Conservation (phyloP, 2,797 vertebrate species). For the Pteropus rufus region DNA sequence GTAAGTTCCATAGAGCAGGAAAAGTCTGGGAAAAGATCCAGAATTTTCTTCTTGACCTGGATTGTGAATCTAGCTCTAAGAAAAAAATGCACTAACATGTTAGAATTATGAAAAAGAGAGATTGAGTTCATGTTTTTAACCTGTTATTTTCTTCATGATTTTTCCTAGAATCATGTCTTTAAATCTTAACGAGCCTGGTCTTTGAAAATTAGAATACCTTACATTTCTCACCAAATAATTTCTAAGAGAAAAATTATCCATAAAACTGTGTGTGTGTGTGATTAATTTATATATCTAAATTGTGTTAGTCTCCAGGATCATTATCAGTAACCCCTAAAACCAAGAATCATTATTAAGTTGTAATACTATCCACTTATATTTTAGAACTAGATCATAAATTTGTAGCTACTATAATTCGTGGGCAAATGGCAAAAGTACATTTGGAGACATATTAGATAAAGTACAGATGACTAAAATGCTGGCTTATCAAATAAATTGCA, state of each 20-base stretch:
- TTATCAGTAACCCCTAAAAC: neutral
- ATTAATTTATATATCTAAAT: neutral
- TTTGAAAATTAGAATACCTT: neutral
- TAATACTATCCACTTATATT: neutral
- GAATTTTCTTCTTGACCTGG: neutral
- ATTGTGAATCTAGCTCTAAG: neutral
- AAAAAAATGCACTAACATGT: slow-evolving; percentile 32
- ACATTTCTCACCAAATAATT: neutral
- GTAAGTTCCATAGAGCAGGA: slow-evolving; percentile 44
- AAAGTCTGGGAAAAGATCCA: slow-evolving; percentile 65
- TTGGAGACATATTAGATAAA: neutral
- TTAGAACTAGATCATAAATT: neutral
- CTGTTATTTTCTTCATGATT: neutral
- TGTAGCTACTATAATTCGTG: neutral
- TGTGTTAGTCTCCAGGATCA: neutral
- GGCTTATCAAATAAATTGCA: neutral
- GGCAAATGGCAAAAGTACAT: neutral
- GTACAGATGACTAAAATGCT: neutral
- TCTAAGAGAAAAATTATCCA: neutral
- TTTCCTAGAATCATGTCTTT: neutral
- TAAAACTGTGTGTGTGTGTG: neutral
- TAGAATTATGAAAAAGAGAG: slow-evolving; percentile 1
- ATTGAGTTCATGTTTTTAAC: neutral
- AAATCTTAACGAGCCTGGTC: neutral
- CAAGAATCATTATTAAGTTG: neutral